Evolutionary conservation across 53 echinoderm and acorn worm species (phyloP), one percentile per base, ranked within the genome.

Genomic region (Hippasteria phrygiana): DNA sequence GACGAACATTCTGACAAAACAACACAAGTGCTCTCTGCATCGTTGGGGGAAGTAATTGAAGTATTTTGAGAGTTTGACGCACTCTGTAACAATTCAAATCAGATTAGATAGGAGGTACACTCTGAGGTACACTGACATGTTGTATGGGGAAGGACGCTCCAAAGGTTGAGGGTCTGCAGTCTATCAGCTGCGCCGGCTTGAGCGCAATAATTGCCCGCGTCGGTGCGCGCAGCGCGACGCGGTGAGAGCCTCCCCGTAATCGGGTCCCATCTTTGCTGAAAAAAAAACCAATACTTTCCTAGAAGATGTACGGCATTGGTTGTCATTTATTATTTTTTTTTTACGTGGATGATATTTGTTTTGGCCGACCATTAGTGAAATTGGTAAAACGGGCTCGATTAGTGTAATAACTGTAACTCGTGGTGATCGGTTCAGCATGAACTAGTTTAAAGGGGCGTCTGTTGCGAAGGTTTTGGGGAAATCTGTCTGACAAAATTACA

Each of bases 291-390:
- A 36, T 67, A 36, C 37, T 33, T 67, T 35, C 10, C 56, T 14
- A 33, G 35, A 39, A 24, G 12, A 17, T 39, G 56, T 22, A 34
- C 55, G 11, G 59, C 56, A 79, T 56, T 42, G 38, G n/a, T 22
- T 79, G 59, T 62, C 56, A 79, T 79, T 79, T 62, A 56, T 79
- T 59, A 79, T 26, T 12, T n/a, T n/a, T n/a, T n/a, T n/a, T n/a
- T n/a, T n/a, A n/a, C 26, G 16, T 3, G 46, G 26, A 62, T 79
- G 4, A 24, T 59, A 36, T 59, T 40, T 79, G 62, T 55, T 36
- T 73, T 73, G 43, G 41, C 43, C 24, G 73, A 27, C 12, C 16
- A 26, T 73, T 79, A 22, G 59, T 27, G 35, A 41, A 1, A 27
- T 13, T 20, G 32, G 13, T 16, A 18, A 18, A 14, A 8, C 11